A percentile compares a stretch with the other conserved stretches of the same genome.
These are phyloP conservation scores for Colius striatus DNA, from an alignment of 2,113 vertebrate genomes.

Conservation along the genomic window DNA sequence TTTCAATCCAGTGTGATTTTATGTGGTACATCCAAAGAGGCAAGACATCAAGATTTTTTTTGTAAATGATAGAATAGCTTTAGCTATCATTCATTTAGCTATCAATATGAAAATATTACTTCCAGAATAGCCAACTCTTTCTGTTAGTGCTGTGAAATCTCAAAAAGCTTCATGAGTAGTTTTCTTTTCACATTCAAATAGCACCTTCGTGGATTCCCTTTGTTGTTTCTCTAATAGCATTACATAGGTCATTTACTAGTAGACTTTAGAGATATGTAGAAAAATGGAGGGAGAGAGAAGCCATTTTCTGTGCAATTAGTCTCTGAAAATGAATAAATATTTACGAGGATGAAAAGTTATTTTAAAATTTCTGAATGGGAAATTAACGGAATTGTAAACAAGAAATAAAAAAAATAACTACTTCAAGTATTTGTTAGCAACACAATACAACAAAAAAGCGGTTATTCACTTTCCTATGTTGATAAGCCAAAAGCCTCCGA, in stretches of 20 bases:
- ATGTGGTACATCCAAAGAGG: neutral
- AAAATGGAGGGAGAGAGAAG: neutral
- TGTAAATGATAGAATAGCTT: neutral
- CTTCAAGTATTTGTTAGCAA: neutral
- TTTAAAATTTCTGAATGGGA: neutral
- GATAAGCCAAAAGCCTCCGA: fast-evolving
- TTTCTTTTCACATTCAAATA: neutral
- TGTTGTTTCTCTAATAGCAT: neutral
- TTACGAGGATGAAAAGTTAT: neutral
- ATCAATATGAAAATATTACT: neutral
- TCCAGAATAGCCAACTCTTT: neutral
- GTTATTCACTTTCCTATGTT: neutral
- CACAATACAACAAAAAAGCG: neutral
- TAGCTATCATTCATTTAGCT: neutral
- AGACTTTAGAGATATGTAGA: neutral
- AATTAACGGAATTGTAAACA: neutral
- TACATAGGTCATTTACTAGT: neutral
- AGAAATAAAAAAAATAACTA: neutral
- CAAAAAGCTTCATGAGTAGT: neutral
- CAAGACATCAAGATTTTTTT: neutral
- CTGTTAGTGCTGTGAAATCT: neutral
- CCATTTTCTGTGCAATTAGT: neutral
- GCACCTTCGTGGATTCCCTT: neutral
- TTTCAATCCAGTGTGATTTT: neutral
- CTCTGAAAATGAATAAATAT: neutral